phyloP scores from a whole-genome alignment of 1,140 invertebrate species.

The Elysia chlorotica region DNA sequence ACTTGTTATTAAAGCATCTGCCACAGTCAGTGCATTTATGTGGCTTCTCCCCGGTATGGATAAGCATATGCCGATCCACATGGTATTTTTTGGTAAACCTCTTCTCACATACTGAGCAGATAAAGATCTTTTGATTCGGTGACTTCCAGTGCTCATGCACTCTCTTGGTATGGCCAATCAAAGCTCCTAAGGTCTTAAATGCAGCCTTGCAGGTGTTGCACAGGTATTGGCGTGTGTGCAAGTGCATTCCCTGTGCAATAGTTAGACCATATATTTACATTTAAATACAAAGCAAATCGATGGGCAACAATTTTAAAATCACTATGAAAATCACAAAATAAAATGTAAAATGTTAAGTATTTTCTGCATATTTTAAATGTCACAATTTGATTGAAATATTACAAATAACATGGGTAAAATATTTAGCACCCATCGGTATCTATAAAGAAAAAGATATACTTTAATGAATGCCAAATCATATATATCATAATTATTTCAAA shows the following conservation, averaged over 20 bases:
- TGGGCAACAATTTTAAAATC: no score
- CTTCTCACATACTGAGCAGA: slow-evolving; percentile 58
- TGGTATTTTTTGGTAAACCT: slow-evolving; percentile 60
- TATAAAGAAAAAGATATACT: no score
- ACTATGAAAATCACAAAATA: no score
- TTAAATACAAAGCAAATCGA: no score
- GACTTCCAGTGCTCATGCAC: slow-evolving; percentile 61
- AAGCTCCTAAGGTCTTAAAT: slow-evolving; percentile 57
- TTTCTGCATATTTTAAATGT: no score
- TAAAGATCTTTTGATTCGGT: slow-evolving; percentile 58
- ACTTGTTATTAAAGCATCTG: slow-evolving; percentile 57
- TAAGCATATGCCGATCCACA: slow-evolving; percentile 57
- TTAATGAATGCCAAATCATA: no score
- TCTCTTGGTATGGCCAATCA: slow-evolving; percentile 57
- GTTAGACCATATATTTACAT: no score
- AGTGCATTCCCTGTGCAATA: slow-evolving; percentile 56
- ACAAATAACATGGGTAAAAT: no score
- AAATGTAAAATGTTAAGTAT: no score
- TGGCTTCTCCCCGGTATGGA: slow-evolving; percentile 58
- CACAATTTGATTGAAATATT: no score
- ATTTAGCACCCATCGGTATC: no score
- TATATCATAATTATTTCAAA: no score
- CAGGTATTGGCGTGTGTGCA: slow-evolving; percentile 56
- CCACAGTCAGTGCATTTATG: slow-evolving; percentile 59
- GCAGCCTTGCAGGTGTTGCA: slow-evolving; percentile 57